phyloP scores from a whole-genome alignment of 2,888 invertebrate genomes.

The Rotaria sp. region DNA sequence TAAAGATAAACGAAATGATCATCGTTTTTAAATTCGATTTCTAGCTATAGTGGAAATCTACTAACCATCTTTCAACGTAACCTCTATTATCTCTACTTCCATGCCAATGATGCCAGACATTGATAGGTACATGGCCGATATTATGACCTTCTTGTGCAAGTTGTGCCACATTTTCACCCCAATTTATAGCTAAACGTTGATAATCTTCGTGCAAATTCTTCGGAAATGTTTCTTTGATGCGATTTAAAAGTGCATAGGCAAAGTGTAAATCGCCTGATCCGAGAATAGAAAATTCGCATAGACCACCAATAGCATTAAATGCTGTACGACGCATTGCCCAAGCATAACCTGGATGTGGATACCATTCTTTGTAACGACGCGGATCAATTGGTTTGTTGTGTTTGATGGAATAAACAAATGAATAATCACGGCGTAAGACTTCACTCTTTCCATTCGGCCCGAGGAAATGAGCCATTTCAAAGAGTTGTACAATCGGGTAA shows the following conservation, averaged over 20 bases:
- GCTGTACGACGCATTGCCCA: neutral
- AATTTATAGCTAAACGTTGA: neutral
- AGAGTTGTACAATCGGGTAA: neutral
- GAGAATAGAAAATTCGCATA: neutral
- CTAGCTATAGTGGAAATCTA: neutral
- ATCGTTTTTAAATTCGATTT: too few relatives aligned
- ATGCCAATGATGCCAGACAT: neutral
- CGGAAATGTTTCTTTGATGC: neutral
- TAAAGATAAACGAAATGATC: too few relatives aligned
- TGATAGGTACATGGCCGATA: neutral
- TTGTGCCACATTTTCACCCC: neutral
- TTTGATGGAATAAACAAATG: neutral
- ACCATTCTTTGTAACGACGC: neutral
- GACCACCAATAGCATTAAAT: neutral
- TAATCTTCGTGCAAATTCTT: neutral
- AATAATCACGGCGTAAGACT: neutral
- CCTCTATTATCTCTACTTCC: neutral
- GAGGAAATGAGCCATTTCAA: neutral
- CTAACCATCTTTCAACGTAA: neutral
- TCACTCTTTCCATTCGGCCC: neutral
- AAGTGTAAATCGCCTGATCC: constrained; percentile 22
- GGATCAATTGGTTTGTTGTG: constrained; percentile 14
- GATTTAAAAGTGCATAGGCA: neutral
- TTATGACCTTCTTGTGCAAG: neutral
- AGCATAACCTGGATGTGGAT: constrained; percentile 6